These are phyloP conservation scores for Liposcelis brunnea DNA, from an alignment of 2,888 invertebrate genomes.

Conservation along the genomic window DNA sequence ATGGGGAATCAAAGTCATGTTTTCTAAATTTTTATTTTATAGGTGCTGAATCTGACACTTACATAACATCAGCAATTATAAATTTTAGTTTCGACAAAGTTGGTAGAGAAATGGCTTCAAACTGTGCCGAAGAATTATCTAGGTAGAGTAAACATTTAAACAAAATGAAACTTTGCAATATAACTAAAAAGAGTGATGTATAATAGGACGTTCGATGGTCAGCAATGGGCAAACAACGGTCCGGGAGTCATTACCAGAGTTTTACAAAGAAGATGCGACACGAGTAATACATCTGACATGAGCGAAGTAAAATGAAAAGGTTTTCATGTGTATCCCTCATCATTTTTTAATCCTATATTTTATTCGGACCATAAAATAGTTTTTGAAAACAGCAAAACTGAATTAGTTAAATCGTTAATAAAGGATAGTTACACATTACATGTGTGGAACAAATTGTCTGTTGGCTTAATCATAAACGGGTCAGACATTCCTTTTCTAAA, in stretches of 20 bases:
- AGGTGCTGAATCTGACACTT: slow-evolving; percentile 37
- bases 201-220: slow-evolving; percentile 26
- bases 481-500: no score
- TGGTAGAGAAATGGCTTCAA: slow-evolving; percentile 39
- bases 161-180: no score
- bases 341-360: no score
- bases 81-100: slow-evolving; percentile 35
- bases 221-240: slow-evolving; percentile 43
- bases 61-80: slow-evolving; percentile 49
- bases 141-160: slow-evolving; percentile 10
- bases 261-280: slow-evolving; percentile 36
- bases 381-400: no score
- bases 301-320: slow-evolving; percentile 35
- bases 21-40: not conserved
- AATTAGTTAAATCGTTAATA: no score
- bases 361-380: no score
- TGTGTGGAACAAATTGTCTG: no score
- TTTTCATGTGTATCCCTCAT: slow-evolving; percentile 44
- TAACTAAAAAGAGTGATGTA: no score
- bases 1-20: no score
- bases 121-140: slow-evolving; percentile 28
- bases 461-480: no score
- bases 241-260: slow-evolving; percentile 51
- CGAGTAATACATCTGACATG: slow-evolving; percentile 32
- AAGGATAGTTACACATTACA: no score